A percentile compares a stretch with the other conserved stretches of the same genome.
phyloP scores from a whole-genome alignment of 2,888 invertebrate genomes.

The Deilephila elpenor region DNA sequence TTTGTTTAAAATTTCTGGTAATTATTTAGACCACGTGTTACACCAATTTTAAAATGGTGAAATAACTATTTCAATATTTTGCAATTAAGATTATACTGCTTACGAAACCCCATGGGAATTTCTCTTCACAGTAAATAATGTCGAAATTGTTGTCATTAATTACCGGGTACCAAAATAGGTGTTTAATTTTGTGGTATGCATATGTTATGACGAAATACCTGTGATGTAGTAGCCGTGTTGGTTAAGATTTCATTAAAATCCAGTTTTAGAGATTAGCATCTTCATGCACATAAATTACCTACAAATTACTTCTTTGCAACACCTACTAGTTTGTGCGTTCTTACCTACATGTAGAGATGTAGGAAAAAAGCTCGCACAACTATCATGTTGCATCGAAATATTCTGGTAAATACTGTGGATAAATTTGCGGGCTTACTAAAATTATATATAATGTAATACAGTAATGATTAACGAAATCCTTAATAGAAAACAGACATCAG shows the following conservation, averaged over 20 bases:
- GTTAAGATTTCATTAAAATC: conserved; percentile 27
- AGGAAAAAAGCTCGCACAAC: not conserved
- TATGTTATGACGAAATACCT: conserved; percentile 26
- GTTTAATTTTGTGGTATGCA: conserved; percentile 18
- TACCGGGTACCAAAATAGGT: conserved; percentile 9
- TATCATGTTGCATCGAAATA: not conserved
- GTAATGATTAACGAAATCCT: not conserved
- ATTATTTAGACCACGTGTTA: too few relatives aligned
- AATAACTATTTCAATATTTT: too few relatives aligned
- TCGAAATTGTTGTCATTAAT: conserved; percentile 15
- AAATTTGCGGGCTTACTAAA: conserved; percentile 8
- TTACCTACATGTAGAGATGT: not conserved
- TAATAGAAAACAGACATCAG: not conserved
- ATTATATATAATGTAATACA: not conserved
- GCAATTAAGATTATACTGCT: not conserved
- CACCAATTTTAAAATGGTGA: too few relatives aligned
- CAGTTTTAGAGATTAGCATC: conserved; percentile 26
- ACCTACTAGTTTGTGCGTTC: conserved; percentile 5
- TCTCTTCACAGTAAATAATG: conserved; percentile 11
- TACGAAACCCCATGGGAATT: conserved; percentile 16
- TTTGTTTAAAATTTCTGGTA: too few relatives aligned
- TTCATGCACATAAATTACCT: conserved; percentile 24
- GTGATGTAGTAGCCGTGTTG: conserved; percentile 22
- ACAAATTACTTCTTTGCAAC: conserved; percentile 24
- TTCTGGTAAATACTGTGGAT: not conserved